Conservation (phyloP, 2,888 invertebrate species). For the Cancer borealis region DNA sequence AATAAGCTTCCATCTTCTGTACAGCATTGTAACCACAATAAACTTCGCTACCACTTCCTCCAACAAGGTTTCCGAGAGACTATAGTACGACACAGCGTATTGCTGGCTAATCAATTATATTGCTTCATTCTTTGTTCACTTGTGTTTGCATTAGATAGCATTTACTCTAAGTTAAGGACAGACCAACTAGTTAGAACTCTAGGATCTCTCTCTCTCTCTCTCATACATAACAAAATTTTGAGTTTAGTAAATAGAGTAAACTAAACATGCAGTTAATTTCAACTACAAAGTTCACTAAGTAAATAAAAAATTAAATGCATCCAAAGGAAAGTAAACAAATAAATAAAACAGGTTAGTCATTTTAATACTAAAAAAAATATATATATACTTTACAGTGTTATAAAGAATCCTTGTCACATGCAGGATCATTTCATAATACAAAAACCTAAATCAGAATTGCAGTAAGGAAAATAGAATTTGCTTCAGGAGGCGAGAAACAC, state of each 20-base stretch:
- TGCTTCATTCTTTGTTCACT: too few relatives aligned
- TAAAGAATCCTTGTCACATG: slow-evolving; percentile 45
- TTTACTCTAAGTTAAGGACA: too few relatives aligned
- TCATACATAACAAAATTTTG: background rate
- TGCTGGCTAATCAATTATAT: too few relatives aligned
- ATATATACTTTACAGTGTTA: background rate
- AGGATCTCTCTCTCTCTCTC: background rate
- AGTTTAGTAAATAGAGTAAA: background rate
- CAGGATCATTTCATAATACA: slow-evolving; percentile 17
- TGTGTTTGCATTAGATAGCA: too few relatives aligned
- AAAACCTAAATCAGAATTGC: background rate
- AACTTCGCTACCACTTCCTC: too few relatives aligned
- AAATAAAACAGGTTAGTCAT: slow-evolving; percentile 51
- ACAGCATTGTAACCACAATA: too few relatives aligned
- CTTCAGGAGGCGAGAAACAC: background rate
- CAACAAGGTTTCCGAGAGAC: too few relatives aligned
- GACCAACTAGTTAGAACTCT: too few relatives aligned
- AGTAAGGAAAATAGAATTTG: background rate
- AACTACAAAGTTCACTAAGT: background rate
- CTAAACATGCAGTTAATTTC: background rate
- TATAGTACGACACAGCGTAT: too few relatives aligned
- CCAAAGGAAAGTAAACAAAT: slow-evolving; percentile 42
- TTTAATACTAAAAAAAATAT: slow-evolving; percentile 46
- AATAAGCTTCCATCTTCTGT: too few relatives aligned
- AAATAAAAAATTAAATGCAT: background rate